Evolutionary conservation across 2,888 invertebrate genomes (phyloP), one percentile per base, ranked within the genome.

Genomic region (Brachynemurus nebulosus): DNA sequence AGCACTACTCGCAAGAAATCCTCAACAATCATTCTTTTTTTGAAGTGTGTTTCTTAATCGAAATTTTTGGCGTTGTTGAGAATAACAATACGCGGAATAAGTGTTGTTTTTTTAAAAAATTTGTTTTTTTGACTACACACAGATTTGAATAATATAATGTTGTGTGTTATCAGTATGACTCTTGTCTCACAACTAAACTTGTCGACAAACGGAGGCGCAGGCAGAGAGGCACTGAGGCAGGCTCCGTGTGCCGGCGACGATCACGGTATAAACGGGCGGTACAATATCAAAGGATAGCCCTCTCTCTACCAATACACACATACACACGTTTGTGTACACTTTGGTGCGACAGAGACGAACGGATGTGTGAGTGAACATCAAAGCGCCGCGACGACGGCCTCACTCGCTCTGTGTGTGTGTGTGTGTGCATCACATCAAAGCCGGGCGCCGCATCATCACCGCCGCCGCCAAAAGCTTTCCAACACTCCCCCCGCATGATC

Each of bases 331-430:
- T n/a, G n/a, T n/a, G n/a, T 27, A 16, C 16, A n/a, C 40, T 40
- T 40, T 40, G 27, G 52, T 49, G 49, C 46, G 44, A 52, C 48
- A 50, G 48, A 49, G 52, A 45, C 47, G 49, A 46, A 47, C n/a
- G n/a, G n/a, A n/a, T n/a, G n/a, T 40, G 41, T 42, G 49, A 50
- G 46, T 46, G 45, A n/a, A n/a, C 46, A 49, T 49, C 50, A 52
- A 54, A 53, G 48, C 49, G 45, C 48, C 42, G 40, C 27, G 7
- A 17, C 38, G 17, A 16, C 16, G 38, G 12, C 38, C 20, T 20
- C n/a, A 19, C 38, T 17, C 12, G 17, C 38, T 12, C 20, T n/a
- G 38, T 20, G 17, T 20, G 18, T n/a, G n/a, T n/a, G n/a, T n/a
- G n/a, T n/a, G n/a, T n/a, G n/a, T n/a, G n/a, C n/a, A n/a, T n/a